Base-by-base conservation (phyloP, 1,140 invertebrate species). In the Aphis gossypii region DNA sequence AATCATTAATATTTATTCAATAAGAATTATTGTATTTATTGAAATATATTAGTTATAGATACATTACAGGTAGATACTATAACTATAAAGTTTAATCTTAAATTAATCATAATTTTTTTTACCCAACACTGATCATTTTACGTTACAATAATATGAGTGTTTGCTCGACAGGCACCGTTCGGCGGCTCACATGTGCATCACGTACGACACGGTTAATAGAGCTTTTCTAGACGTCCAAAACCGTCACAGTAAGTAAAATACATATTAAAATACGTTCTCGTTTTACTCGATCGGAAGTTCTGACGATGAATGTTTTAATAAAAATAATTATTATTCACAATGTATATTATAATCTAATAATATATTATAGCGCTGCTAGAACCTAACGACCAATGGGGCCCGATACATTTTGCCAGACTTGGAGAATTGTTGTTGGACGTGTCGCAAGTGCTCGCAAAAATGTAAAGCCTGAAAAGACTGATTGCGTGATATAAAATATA, bases 351-450 rank as follows among this genome's bases (percentile, higher is more conserved):
- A 86, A 86, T 14, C 46, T 30, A 44, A 46, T 86, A 46, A 86
- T 87, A 46, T 46, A 6, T 87, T 86, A 11, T 86, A 98, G 97
- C 97, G 95, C 96, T 98, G 89, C 96, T 97, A 18, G 96, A 97
- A 94, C 97, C 97, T 0, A 97, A 97, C 94, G 96, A 96, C 2
- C 96, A 97, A 94, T 98, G 97, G 97, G 97, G 97, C 95, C 96
- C 97, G 0, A 97, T 97, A 95, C 97, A 98, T 94, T 96, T 98
- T 94, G 97, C 97, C 11, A 97, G 97, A 76, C 97, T 98, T 56
- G 98, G 98, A 88, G 97, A 98, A 95, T 96, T 98, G 68, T 96
- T 99, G 86, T 95, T 98, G 88, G 98, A 99, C 95, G 97, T 98
- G 94, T 98, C 98, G 8, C 96, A 97, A 68, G 98, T 97, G 94